Base-by-base conservation (phyloP, 2,113 vertebrate genomes). In the Gadus macrocephalus region DNA sequence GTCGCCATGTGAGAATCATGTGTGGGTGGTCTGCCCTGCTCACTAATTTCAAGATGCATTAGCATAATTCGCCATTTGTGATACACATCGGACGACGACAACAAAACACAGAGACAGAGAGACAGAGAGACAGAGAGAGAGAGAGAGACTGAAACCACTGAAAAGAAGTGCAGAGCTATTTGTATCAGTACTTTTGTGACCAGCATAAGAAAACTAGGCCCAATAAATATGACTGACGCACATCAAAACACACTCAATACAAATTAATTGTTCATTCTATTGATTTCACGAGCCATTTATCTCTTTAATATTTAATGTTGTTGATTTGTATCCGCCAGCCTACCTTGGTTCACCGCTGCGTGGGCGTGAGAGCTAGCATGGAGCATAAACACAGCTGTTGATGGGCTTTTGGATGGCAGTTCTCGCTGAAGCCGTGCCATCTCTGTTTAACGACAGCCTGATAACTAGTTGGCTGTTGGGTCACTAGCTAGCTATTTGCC, bases 301-400 rank as follows among this genome's bases (percentile, higher is more conserved):
- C 53, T 16, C 53, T 35, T 35, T 35, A 35, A 35, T 35, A 35
- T 35, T 4, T 35, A 35, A 68, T 75, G 78, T 76, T 69, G 59
- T 63, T 75, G 28, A 59, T 64, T 53, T 20, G 55, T 31, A 77
- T 71, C 69, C 59, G 66, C 65, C 68, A 14, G 60, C 62, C 69
- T 79, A 85, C 75, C 78, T 86, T 83, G 7, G 15, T 77, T 70
- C 77, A 35, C 31, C 73, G 74, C 69, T 69, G 3, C 70, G 72
- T 55, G 11, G 69, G 68, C 19, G 78, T 73, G 71, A 77, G 65
- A 81, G 74, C 79, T 72, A 16, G 38, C 71, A 49, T 19, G 49
- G 70, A 70, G 64, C 72, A 74, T 83, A 87, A 85, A 88, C 82
- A 83, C 86, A 89, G 86, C 85, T 82, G 87, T 82, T 88, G 81